Evolutionary conservation across 2,113 vertebrate species (phyloP).

Genomic region (Colinus virginianus): DNA sequence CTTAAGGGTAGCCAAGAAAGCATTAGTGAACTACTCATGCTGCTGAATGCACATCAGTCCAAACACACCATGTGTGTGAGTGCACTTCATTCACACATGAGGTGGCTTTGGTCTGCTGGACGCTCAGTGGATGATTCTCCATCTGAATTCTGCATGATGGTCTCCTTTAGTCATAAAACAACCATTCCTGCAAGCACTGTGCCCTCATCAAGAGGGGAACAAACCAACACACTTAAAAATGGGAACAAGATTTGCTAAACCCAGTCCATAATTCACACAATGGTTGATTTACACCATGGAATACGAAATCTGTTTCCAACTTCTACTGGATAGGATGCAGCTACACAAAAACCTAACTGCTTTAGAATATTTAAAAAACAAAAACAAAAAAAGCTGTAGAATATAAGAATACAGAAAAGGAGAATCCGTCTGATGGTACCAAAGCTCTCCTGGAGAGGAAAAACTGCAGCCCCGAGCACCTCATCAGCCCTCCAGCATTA

Average conservation of each 20-base stretch:
- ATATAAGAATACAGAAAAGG: neutral
- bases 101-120: neutral
- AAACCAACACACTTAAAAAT: neutral
- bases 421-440: neutral
- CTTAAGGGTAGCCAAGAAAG: neutral
- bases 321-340: neutral
- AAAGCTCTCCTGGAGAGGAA: neutral
- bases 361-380: neutral
- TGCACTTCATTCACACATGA: fast-evolving
- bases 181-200: fast-evolving
- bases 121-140: neutral
- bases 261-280: neutral
- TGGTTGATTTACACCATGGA: neutral
- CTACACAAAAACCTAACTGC: neutral
- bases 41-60: neutral
- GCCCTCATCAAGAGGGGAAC: neutral
- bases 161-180: neutral
- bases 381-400: neutral
- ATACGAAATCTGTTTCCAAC: neutral
- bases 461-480: neutral
- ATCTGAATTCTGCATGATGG: neutral
- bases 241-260: neutral
- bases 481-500: neutral
- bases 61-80: fast-evolving
- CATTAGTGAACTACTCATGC: neutral